Percentiles rank a stretch among this genome's conserved stretches.
Conservation (phyloP, 1,140 invertebrate genomes). For the Nasonia vitripennis region DNA sequence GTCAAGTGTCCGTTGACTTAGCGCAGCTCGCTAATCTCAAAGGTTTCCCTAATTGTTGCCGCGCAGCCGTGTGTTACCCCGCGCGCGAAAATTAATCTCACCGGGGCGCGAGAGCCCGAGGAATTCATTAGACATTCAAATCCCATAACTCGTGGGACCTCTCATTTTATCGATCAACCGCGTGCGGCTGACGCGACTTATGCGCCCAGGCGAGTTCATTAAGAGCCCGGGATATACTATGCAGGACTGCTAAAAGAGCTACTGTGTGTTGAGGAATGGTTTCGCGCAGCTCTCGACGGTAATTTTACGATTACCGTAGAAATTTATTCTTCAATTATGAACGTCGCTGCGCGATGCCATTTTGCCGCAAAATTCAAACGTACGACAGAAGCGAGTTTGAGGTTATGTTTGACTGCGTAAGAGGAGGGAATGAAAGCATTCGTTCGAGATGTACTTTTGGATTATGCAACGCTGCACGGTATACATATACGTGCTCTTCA, state of each 20-base stretch:
- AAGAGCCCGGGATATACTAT: neutral
- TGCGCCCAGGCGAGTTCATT: conserved; percentile 14
- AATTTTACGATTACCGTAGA: neutral
- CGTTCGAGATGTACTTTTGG: neutral
- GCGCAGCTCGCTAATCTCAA: conserved; percentile 56
- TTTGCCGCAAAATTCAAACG: neutral
- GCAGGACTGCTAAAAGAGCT: neutral
- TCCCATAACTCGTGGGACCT: conserved; percentile 20
- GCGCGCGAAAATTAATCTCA: conserved; percentile 26
- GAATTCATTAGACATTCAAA: conserved; percentile 45
- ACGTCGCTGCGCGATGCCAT: neutral
- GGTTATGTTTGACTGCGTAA: neutral
- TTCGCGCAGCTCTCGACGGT: neutral
- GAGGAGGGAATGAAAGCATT: neutral
- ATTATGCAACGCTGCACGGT: neutral
- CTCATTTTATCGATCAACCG: conserved; percentile 16
- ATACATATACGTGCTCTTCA: neutral
- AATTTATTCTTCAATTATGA: neutral
- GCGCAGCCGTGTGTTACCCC: neutral
- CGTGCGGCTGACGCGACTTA: neutral
- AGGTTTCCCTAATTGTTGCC: conserved; percentile 67
- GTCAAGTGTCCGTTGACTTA: conserved; percentile 33
- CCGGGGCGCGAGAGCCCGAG: neutral
- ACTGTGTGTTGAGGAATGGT: neutral
- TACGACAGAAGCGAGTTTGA: neutral